Conservation (phyloP, 2,113 vertebrate genomes). For the Pterocles orientalis region DNA sequence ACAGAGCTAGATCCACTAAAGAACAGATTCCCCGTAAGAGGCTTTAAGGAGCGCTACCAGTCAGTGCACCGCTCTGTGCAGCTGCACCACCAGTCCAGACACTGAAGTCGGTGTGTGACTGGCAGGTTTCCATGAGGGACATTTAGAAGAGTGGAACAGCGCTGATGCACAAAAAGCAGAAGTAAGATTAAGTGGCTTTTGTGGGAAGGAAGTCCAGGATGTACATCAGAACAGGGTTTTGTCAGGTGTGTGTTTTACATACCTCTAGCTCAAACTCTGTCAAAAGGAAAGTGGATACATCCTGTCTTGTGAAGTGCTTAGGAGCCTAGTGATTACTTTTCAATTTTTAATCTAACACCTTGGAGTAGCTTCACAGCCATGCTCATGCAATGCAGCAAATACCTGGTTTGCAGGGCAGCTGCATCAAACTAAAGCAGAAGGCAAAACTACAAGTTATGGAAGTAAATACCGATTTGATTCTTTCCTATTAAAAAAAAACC, state of each 20-base stretch:
- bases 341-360: background rate
- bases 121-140: background rate
- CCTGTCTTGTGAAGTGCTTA: background rate
- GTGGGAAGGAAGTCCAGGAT: background rate
- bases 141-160: rapidly evolving
- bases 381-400: background rate
- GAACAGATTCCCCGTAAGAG: background rate
- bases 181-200: background rate
- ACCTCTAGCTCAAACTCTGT: background rate
- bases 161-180: background rate
- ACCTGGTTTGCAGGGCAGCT: background rate
- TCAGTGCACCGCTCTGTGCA: rapidly evolving
- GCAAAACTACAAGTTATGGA: background rate
- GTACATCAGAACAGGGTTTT: background rate
- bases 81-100: background rate
- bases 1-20: background rate
- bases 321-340: background rate
- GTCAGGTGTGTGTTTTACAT: rapidly evolving
- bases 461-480: background rate
- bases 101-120: rapidly evolving
- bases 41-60: background rate
- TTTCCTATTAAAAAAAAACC: background rate
- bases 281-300: background rate
- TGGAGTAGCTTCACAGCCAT: background rate
- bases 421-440: background rate